These are phyloP conservation scores for Sphyrna mokarran DNA, from an alignment of 2,113 vertebrate genomes.

Conservation along the genomic window DNA sequence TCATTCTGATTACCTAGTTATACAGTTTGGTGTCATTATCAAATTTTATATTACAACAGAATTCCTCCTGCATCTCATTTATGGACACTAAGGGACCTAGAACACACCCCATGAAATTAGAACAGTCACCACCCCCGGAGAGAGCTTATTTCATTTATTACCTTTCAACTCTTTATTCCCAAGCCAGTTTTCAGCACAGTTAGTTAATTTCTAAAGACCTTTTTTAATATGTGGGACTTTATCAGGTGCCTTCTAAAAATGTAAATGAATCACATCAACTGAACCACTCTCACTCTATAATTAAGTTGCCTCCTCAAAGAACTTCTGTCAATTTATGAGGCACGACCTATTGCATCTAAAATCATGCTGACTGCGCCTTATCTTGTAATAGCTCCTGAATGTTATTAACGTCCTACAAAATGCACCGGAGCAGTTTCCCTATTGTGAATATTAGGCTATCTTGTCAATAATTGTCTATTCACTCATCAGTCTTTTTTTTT, in stretches of 20 bases:
- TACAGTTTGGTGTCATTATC: background rate
- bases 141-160: background rate
- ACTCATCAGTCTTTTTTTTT: background rate
- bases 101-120: background rate
- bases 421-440: background rate
- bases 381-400: background rate
- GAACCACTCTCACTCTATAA: background rate
- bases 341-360: background rate
- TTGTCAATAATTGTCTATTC: background rate
- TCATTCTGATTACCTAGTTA: conserved; percentile 19
- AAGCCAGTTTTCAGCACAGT: background rate
- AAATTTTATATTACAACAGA: background rate
- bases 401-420: background rate
- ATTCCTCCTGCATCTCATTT: background rate
- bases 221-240: background rate
- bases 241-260: background rate
- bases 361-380: background rate
- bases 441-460: background rate
- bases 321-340: background rate
- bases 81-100: background rate
- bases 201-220: background rate
- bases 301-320: background rate
- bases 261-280: background rate
- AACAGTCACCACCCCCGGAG: background rate
- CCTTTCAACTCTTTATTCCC: background rate